Evolutionary conservation across 2,888 invertebrate species (phyloP).

Genomic region (Cephus nigrinus): DNA sequence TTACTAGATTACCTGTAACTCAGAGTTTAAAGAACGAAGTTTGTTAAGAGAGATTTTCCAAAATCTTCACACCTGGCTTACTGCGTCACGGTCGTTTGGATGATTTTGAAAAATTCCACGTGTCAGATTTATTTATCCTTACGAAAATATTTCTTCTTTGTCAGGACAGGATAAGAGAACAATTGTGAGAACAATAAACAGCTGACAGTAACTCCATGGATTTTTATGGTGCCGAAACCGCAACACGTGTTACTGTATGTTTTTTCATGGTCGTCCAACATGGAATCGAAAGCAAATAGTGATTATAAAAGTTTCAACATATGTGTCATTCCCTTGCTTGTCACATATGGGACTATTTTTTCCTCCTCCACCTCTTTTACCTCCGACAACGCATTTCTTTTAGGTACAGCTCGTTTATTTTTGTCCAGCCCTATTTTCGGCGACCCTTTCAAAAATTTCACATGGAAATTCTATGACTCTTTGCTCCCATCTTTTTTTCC

Average conservation of each 20-base stretch:
- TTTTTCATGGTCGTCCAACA: slow-evolving; percentile 14
- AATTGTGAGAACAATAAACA: background rate
- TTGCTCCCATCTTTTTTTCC: background rate
- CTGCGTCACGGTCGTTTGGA: background rate
- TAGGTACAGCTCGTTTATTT: background rate
- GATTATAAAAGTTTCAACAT: slow-evolving; percentile 36
- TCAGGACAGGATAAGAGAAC: background rate
- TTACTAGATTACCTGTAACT: background rate
- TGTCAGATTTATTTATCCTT: background rate
- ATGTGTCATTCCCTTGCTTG: slow-evolving; percentile 20
- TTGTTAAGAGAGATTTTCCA: background rate
- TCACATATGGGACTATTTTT: slow-evolving; percentile 10
- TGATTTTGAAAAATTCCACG: background rate
- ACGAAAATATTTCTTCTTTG: background rate
- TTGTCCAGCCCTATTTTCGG: background rate
- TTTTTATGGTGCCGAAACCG: background rate
- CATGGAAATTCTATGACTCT: background rate
- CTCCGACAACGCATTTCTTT: background rate
- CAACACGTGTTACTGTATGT: slow-evolving; percentile 23
- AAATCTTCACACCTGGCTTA: background rate
- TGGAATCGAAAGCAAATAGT: slow-evolving; percentile 14
- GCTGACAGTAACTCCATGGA: background rate
- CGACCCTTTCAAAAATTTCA: background rate
- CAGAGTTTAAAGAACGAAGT: background rate
- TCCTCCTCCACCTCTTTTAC: slow-evolving; percentile 8